Evolutionary conservation across 2,113 vertebrate species (phyloP), one percentile per base, ranked within the genome.

Genomic region (Morone chrysops): DNA sequence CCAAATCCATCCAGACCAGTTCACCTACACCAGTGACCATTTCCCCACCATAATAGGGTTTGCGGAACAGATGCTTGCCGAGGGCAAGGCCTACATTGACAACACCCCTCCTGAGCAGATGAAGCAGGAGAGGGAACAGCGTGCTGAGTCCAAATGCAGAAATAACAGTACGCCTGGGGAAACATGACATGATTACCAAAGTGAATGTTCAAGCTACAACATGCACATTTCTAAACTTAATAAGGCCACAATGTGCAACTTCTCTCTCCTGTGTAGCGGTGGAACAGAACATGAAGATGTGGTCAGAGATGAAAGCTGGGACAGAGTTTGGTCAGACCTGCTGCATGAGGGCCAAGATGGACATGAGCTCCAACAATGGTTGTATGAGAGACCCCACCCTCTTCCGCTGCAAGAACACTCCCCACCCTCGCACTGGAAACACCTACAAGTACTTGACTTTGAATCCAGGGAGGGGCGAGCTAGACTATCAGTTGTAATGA

Each of bases 281-380:
- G 92, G 97, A 98, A 90, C 96, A 97, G 94, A 99, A 99, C 94
- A 84, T 97, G 48, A 95, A 97, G 74, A 97, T 98, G 97, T 99
- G 98, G 98, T 91, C 96, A 40, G 97, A 97, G 92, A 99, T 99
- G 98, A 99, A 99, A 92, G 96, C 95, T 16, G 98, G 98, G 68
- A 96, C 96, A 50, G 95, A 94, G 65, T 94, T 69, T 0, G 98
- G 98, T 51, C 98, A 99, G 94, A 96, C 94, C 0, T 99, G 97
- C 93, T 99, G 98, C 88, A 96, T 99, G 93, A 96, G 98, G 86
- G 98, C 98, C 48, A 99, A 99, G 94, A 99, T 99, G 36, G 97
- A 99, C 94, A 99, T 99, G 98, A 96, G 13, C 88, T 99, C 97
- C 92, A 99, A 99, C 94, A 99, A 99, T 20, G 98, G 98, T 62